Evolutionary conservation across 2,888 invertebrate species (phyloP).

Genomic region (Arrhopalites spinosus): DNA sequence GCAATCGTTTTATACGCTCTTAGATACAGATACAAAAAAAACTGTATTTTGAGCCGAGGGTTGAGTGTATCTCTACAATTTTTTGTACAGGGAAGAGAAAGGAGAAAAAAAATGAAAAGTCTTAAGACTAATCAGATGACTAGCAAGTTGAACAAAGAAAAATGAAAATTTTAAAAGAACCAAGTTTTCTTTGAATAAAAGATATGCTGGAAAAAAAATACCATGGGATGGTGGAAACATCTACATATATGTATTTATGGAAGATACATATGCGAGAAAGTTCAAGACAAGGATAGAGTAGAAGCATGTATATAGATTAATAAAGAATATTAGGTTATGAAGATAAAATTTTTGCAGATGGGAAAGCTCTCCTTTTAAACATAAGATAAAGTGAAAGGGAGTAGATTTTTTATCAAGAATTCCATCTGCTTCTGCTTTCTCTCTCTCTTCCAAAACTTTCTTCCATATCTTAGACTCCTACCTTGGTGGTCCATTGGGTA

Average conservation of each 20-base stretch:
- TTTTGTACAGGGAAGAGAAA: too few relatives aligned
- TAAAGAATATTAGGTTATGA: neutral
- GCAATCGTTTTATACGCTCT: too few relatives aligned
- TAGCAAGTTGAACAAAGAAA: neutral
- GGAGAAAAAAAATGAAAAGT: too few relatives aligned
- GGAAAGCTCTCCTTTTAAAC: neutral
- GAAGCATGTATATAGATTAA: neutral
- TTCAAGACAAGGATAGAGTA: neutral
- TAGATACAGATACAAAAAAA: too few relatives aligned
- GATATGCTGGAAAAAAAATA: neutral
- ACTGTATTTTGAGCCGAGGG: too few relatives aligned
- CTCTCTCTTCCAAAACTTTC: neutral
- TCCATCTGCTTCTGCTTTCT: slow-evolving; percentile 5
- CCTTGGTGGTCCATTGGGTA: too few relatives aligned
- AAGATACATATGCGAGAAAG: neutral
- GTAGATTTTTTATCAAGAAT: slow-evolving; percentile 5
- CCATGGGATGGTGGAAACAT: too few relatives aligned
- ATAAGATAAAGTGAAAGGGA: slow-evolving; percentile 8
- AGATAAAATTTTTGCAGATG: neutral
- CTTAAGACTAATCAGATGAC: too few relatives aligned
- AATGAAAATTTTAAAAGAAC: neutral
- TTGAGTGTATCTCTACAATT: too few relatives aligned
- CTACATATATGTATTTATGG: too few relatives aligned
- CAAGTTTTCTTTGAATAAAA: neutral
- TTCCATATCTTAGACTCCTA: too few relatives aligned